phyloP scores from a whole-genome alignment of 2,797 vertebrate genomes.

The Melanotaenia nigrans region DNA sequence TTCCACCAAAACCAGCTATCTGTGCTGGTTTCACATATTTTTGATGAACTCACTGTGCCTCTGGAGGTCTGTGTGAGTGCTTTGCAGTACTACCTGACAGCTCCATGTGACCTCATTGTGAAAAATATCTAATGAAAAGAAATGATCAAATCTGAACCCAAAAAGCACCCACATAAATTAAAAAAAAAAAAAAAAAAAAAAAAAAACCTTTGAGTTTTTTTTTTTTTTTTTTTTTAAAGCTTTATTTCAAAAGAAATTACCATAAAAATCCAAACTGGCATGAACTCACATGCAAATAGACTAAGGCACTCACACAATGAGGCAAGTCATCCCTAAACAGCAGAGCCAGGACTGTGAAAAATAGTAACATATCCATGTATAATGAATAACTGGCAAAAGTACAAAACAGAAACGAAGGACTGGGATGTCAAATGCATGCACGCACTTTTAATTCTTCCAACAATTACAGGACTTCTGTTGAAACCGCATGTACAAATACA shows the following conservation, averaged over 20 bases:
- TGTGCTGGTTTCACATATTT: constrained; percentile 21
- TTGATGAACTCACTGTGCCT: constrained; percentile 6
- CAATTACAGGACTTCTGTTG: constrained; percentile 24
- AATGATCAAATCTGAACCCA: constrained; percentile 26
- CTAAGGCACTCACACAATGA: constrained; percentile 1
- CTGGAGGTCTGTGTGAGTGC: constrained; percentile 15
- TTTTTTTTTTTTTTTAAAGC: not conserved
- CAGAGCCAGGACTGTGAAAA: constrained; percentile 15
- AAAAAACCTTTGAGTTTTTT: not conserved
- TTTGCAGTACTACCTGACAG: constrained; percentile 14
- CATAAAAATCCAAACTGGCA: not conserved
- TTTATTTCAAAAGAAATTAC: constrained; percentile 46
- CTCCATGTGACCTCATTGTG: constrained; percentile 36
- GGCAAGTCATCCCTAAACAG: constrained; percentile 3
- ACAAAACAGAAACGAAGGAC: constrained; percentile 24
- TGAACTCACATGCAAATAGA: not conserved
- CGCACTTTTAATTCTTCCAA: constrained; percentile 20
- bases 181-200: constrained; percentile 25
- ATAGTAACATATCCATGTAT: constrained; percentile 27
- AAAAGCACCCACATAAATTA: constrained; percentile 37
- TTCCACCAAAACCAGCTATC: constrained; percentile 11
- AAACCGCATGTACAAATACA: not conserved
- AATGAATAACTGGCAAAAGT: constrained; percentile 28
- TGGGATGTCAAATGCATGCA: constrained; percentile 51
- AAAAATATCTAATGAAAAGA: constrained; percentile 39